phyloP scores from a whole-genome alignment of 2,888 invertebrate genomes.

The Trichacis sp. region DNA sequence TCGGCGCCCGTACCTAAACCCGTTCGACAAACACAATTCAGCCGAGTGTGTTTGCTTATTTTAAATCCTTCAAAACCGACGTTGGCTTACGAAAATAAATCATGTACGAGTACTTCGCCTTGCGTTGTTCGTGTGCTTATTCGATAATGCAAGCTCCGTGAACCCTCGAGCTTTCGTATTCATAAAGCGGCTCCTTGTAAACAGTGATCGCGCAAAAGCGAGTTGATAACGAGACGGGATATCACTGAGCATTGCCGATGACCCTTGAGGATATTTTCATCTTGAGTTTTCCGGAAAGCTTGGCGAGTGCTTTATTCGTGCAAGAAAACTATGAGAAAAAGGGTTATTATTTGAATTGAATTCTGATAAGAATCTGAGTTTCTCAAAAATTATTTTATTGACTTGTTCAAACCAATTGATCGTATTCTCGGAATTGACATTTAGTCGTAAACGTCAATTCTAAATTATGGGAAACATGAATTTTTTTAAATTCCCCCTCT shows the following conservation, averaged over 20 bases:
- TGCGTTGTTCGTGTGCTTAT: slow-evolving; percentile 12
- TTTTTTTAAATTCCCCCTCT: too few species aligned
- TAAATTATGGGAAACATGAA: too few species aligned
- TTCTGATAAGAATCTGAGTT: too few species aligned
- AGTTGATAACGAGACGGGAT: slow-evolving; percentile 8
- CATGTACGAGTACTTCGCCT: slow-evolving; percentile 9
- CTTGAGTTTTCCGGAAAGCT: not conserved
- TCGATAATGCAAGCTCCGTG: slow-evolving; percentile 11
- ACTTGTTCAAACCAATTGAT: too few species aligned
- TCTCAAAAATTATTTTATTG: too few species aligned
- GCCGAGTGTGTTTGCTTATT: slow-evolving; percentile 14
- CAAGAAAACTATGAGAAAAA: too few species aligned
- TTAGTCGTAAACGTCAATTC: too few species aligned
- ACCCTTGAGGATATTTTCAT: not conserved
- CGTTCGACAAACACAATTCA: slow-evolving; percentile 20
- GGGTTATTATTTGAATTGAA: too few species aligned
- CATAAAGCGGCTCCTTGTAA: slow-evolving; percentile 10
- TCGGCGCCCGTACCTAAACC: slow-evolving; percentile 10
- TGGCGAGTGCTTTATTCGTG: too few species aligned
- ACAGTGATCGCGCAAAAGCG: slow-evolving; percentile 8
- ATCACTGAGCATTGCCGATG: not conserved
- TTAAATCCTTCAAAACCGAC: slow-evolving; percentile 5
- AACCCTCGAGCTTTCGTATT: slow-evolving; percentile 4
- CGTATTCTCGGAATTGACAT: too few species aligned
- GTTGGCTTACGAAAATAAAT: slow-evolving; percentile 18